Evolutionary conservation across 2,888 invertebrate genomes (phyloP).

Genomic region (Protodeltote pygarga): DNA sequence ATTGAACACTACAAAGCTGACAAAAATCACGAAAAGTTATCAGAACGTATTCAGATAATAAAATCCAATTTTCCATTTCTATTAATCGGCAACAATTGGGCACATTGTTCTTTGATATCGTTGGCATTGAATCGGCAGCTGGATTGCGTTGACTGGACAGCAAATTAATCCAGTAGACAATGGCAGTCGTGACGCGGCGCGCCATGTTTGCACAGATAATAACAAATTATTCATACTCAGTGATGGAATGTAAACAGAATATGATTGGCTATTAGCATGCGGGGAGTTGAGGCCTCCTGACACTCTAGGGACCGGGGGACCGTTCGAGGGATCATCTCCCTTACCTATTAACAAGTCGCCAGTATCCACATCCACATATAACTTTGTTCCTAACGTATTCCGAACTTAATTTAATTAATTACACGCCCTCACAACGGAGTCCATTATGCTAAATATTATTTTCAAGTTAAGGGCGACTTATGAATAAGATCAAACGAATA

Average conservation of each 20-base stretch:
- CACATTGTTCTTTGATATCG: constrained; percentile 75
- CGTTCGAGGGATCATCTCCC: constrained; percentile 76
- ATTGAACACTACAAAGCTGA: constrained; percentile 44
- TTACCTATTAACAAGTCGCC: constrained; percentile 79
- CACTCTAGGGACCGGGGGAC: constrained; percentile 67
- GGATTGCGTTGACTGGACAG: constrained; percentile 69
- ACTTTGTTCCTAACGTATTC: constrained; percentile 83
- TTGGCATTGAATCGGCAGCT: constrained; percentile 64
- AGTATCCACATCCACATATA: constrained; percentile 71
- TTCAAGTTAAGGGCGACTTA: constrained; percentile 64
- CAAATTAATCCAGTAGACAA: constrained; percentile 83
- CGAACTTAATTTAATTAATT: constrained; percentile 86
- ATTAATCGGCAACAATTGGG: constrained; percentile 71
- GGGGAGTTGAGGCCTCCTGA: constrained; percentile 65
- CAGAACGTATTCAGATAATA: constrained; percentile 61
- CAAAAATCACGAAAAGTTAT: constrained; percentile 52
- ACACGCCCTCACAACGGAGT: constrained; percentile 71
- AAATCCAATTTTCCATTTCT: constrained; percentile 75
- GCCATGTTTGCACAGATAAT: constrained; percentile 82
- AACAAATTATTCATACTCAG: constrained; percentile 86
- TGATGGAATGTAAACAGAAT: constrained; percentile 87
- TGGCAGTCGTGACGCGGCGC: constrained; percentile 74
- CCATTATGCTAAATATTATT: constrained; percentile 83
- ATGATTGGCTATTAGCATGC: constrained; percentile 86
- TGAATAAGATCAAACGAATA: constrained; percentile 75